Evolutionary conservation across 2,797 vertebrate species (phyloP).

Genomic region (Mormyrus proboscirostris): DNA sequence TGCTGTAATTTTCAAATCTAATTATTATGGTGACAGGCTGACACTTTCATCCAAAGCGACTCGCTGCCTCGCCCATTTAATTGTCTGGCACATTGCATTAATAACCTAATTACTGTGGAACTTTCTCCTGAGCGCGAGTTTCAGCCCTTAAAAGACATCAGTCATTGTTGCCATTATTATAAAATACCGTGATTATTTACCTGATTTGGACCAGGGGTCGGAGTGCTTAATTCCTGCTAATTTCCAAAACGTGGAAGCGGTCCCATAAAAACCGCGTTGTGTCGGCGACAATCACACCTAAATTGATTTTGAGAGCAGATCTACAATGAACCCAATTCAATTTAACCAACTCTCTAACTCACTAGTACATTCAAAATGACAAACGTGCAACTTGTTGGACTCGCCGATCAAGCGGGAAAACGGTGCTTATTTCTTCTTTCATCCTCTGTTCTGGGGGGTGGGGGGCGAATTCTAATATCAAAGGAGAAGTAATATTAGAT

Average conservation of each 20-base stretch:
- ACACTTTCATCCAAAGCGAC: constrained; percentile 13
- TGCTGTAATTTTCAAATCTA: constrained; percentile 12
- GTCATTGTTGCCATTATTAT: not conserved
- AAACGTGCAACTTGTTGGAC: not conserved
- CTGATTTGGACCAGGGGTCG: not conserved
- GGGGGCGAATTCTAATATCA: not conserved
- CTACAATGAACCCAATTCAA: not conserved
- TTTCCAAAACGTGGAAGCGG: not conserved
- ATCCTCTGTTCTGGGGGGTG: not conserved
- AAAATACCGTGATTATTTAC: not conserved
- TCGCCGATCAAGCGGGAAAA: not conserved
- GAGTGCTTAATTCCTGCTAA: not conserved
- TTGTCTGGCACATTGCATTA: not conserved
- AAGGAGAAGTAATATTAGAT: not conserved
- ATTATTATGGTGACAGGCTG: not conserved
- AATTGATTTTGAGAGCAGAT: not conserved
- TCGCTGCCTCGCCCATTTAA: constrained; percentile 6
- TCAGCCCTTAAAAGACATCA: not conserved
- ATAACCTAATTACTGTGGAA: constrained; percentile 14
- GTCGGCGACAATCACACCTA: not conserved
- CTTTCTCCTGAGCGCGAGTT: not conserved
- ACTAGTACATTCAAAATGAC: not conserved
- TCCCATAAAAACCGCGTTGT: not conserved
- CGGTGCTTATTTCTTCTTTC: not conserved
- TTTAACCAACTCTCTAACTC: not conserved